Conservation (phyloP, 2,113 vertebrate genomes). For the Promerops cafer region DNA sequence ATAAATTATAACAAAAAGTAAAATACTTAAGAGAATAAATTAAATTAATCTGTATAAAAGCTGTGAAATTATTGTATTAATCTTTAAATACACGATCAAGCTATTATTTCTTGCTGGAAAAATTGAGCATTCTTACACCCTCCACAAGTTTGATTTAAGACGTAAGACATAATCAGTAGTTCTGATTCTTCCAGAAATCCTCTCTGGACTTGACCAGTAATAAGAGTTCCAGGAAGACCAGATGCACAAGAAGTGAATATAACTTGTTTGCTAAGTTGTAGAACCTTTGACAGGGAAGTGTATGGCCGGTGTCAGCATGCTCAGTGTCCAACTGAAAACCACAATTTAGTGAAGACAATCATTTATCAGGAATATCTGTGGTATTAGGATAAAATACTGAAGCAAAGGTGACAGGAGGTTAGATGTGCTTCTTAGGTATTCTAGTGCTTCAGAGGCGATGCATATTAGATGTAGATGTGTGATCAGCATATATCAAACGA, state of each 20-base stretch:
- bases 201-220: background rate
- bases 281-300: background rate
- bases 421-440: background rate
- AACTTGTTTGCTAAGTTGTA: background rate
- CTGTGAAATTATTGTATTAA: background rate
- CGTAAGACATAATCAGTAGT: fast-evolving
- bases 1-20: background rate
- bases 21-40: background rate
- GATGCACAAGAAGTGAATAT: background rate
- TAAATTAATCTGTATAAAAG: background rate
- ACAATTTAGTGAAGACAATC: fast-evolving
- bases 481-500: fast-evolving
- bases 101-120: background rate
- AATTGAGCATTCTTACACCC: background rate
- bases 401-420: background rate
- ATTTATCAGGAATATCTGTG: background rate
- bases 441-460: background rate
- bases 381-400: background rate
- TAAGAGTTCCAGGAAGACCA: background rate
- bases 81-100: background rate
- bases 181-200: background rate
- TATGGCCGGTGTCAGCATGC: background rate
- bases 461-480: background rate
- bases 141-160: background rate
- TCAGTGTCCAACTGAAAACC: background rate